These are phyloP conservation scores for Palloptera scutellata DNA, from an alignment of 2,888 invertebrate genomes.

Conservation along the genomic window DNA sequence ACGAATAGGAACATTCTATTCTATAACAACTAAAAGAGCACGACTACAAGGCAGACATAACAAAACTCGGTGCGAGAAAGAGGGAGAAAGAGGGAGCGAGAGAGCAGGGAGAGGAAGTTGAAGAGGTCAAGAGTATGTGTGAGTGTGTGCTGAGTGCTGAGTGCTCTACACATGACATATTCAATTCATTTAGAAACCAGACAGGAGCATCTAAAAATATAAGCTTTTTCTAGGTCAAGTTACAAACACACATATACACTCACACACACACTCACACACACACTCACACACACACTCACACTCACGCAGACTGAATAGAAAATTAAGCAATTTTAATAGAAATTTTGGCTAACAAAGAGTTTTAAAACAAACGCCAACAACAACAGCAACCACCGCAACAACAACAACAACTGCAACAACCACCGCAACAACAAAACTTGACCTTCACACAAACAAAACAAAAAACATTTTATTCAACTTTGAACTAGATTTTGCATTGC, in stretches of 20 bases:
- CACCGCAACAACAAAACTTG: constrained; percentile 14
- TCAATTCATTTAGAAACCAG: constrained; percentile 4
- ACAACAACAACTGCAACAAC: too few relatives aligned
- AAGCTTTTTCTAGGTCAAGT: constrained; percentile 30
- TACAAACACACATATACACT: neutral
- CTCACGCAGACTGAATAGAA: neutral
- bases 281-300: constrained; percentile 7
- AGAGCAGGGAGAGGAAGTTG: too few relatives aligned
- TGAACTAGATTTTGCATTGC: too few relatives aligned
- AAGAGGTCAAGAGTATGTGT: too few relatives aligned
- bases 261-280: constrained; percentile 10
- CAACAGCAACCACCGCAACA: too few relatives aligned
- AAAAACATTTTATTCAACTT: neutral
- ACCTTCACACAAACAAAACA: constrained; percentile 5
- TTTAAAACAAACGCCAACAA: constrained; percentile 11
- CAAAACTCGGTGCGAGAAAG: too few relatives aligned
- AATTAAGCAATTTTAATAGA: too few relatives aligned
- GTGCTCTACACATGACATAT: neutral
- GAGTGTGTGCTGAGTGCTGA: constrained; percentile 8
- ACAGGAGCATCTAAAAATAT: neutral
- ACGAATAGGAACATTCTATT: too few relatives aligned
- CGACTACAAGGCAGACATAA: too few relatives aligned
- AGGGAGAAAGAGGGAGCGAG: too few relatives aligned
- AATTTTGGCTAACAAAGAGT: neutral
- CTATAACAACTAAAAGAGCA: too few relatives aligned